phyloP scores from a whole-genome alignment of 2,797 vertebrate genomes.

The Mus spretus region DNA sequence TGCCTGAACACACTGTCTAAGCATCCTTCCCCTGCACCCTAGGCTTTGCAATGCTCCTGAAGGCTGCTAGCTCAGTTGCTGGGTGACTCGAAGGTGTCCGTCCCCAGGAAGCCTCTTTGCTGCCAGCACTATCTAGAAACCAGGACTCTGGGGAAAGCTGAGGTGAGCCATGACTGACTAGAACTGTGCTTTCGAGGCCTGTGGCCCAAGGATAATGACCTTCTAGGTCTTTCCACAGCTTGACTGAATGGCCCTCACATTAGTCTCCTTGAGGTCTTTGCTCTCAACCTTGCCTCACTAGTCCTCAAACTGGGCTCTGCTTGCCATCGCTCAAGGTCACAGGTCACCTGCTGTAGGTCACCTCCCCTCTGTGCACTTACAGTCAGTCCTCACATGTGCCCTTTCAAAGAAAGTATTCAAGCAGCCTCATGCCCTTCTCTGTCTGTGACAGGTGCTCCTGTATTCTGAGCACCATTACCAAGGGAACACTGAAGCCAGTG shows the following conservation, averaged over 20 bases:
- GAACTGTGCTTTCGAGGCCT: not conserved
- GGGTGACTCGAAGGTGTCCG: not conserved
- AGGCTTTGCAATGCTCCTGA: not conserved
- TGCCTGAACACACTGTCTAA: not conserved
- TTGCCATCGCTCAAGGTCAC: not conserved
- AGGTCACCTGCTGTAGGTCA: not conserved
- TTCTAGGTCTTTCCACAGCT: not conserved
- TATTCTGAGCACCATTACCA: fast-evolving
- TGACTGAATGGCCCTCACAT: not conserved
- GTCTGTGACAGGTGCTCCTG: not conserved
- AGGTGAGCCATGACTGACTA: not conserved
- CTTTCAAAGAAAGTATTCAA: not conserved
- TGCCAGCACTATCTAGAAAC: conserved; percentile 15
- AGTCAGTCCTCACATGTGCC: too few species aligned
- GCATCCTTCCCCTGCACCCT: not conserved
- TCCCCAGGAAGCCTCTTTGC: conserved; percentile 35
- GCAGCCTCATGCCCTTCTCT: not conserved
- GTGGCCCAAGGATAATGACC: not conserved
- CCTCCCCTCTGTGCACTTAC: not conserved
- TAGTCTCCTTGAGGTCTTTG: not conserved
- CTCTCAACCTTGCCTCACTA: not conserved
- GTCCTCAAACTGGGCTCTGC: not conserved
- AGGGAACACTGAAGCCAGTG: not conserved
- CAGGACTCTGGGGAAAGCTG: not conserved
- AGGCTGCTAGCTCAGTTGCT: not conserved